These are phyloP conservation scores for Microchirus variegatus DNA, from an alignment of 2,797 vertebrate species.

Conservation along the genomic window DNA sequence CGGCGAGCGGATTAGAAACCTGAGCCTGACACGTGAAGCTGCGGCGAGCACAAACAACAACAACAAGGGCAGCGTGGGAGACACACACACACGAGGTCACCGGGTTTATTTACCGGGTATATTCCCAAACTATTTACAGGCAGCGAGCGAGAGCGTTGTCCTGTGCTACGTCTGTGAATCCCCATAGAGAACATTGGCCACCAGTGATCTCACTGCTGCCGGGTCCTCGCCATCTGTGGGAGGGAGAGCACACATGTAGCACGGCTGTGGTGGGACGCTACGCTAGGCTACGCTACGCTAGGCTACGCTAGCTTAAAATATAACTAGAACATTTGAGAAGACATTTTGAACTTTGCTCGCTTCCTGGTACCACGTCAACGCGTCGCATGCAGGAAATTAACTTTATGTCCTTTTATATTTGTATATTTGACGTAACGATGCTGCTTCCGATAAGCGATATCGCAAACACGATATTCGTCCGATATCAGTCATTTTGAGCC, in stretches of 20 bases:
- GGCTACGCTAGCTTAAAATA: too few species aligned
- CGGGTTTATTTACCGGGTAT: conserved; percentile 71
- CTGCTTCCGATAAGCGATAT: too few species aligned
- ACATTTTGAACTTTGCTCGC: too few species aligned
- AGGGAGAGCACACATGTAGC: conserved; percentile 27
- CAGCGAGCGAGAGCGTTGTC: conserved; percentile 2
- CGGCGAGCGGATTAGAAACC: conserved; percentile 16
- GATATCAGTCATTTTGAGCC: too few species aligned
- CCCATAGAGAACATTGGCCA: conserved; percentile 86
- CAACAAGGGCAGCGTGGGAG: background rate
- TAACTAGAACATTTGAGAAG: too few species aligned
- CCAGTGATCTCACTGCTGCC: conserved; percentile 79
- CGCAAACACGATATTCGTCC: too few species aligned
- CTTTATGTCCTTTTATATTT: too few species aligned
- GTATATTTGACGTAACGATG: too few species aligned
- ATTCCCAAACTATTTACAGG: conserved; percentile 65
- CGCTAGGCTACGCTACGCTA: too few species aligned
- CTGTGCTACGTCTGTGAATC: conserved; percentile 36
- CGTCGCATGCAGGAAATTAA: too few species aligned
- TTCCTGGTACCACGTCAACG: too few species aligned
- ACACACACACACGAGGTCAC: background rate
- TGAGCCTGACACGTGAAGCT: conserved; percentile 25
- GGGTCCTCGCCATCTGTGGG: conserved; percentile 83
- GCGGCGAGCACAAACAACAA: conserved; percentile 23
- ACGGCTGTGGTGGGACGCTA: too few species aligned